Conservation (phyloP, 2,113 vertebrate species). For the Protobothrops flavoviridis region DNA sequence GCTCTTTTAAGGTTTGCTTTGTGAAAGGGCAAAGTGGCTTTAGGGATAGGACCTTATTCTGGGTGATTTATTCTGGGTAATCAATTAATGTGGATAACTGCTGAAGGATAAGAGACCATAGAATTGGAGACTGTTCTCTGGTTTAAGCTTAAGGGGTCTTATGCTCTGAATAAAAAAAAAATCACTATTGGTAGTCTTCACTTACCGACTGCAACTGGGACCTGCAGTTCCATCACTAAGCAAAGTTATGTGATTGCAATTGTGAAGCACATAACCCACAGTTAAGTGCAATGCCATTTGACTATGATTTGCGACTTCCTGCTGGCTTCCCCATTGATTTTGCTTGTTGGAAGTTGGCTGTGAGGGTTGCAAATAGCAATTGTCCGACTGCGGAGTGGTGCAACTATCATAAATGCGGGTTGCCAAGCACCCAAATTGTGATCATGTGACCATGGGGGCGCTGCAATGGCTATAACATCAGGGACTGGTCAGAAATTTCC, state of each 20-base stretch:
- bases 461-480: not conserved
- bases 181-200: not conserved
- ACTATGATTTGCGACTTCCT: not conserved
- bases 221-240: not conserved
- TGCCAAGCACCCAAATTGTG: not conserved
- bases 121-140: not conserved
- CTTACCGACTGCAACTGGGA: not conserved
- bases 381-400: not conserved
- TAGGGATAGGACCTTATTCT: not conserved
- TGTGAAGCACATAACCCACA: not conserved
- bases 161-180: not conserved
- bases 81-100: not conserved
- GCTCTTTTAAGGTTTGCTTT: not conserved
- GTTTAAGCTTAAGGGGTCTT: not conserved
- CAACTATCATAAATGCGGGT: not conserved
- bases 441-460: not conserved
- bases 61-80: too few species aligned
- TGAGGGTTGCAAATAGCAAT: not conserved
- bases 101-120: not conserved
- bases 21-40: not conserved
- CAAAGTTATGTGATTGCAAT: not conserved
- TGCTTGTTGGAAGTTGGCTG: not conserved
- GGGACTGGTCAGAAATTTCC: not conserved
- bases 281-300: not conserved
- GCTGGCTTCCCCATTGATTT: not conserved